These are phyloP conservation scores for Aplidium turbinatum DNA, from an alignment of 23 tunicate species.

Conservation along the genomic window DNA sequence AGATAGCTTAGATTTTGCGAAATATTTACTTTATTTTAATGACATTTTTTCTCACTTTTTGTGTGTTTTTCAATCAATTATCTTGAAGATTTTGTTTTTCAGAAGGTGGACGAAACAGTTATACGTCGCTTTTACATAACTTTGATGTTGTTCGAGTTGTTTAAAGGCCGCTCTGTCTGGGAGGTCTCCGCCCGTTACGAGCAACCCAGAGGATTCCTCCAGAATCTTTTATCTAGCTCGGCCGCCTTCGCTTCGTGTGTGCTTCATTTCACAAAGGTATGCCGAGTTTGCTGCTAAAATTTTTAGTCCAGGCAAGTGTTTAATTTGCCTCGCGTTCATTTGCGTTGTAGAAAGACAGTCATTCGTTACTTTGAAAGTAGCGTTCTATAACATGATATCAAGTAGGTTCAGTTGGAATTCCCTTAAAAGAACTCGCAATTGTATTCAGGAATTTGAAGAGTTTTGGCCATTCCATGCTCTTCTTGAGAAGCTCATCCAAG, in stretches of 20 bases:
- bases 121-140: slow-evolving; percentile 72
- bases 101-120: slow-evolving; percentile 60
- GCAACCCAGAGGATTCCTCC: slow-evolving; percentile 83
- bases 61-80: too few relatives aligned
- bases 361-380: too few relatives aligned
- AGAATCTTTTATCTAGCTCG: slow-evolving; percentile 55
- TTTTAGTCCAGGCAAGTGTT: too few relatives aligned
- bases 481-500: slow-evolving; percentile 67
- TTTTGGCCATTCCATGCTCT: slow-evolving; percentile 84
- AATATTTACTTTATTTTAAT: slow-evolving; percentile 2
- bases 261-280: slow-evolving; percentile 73
- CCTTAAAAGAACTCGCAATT: too few relatives aligned
- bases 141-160: slow-evolving; percentile 75
- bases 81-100: too few relatives aligned
- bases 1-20: too few relatives aligned
- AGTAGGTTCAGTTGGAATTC: too few relatives aligned
- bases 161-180: slow-evolving; percentile 84
- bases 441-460: slow-evolving; percentile 84
- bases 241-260: slow-evolving; percentile 84
- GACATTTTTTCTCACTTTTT: background rate
- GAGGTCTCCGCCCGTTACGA: slow-evolving; percentile 67
- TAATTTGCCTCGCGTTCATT: too few relatives aligned
- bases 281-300: background rate
- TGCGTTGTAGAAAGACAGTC: too few relatives aligned
- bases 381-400: too few relatives aligned